phyloP scores from a whole-genome alignment of 1,140 invertebrate genomes.

The Ridgeia piscesae region DNA sequence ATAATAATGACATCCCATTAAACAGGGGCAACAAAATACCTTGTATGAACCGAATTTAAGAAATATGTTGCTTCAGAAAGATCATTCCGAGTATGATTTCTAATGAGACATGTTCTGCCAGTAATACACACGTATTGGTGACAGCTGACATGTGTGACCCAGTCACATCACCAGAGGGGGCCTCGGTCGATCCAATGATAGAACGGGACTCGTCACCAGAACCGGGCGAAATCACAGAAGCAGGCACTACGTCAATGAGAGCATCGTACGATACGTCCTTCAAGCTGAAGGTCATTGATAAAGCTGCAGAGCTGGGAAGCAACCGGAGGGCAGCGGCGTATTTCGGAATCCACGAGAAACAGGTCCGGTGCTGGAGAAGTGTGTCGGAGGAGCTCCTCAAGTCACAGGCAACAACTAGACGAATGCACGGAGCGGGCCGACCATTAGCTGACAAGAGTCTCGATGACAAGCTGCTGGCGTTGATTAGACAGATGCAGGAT shows the following conservation, averaged over 20 bases:
- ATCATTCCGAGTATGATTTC: background rate
- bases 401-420: background rate
- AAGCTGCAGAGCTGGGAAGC: background rate
- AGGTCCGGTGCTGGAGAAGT: background rate
- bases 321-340: background rate
- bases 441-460: background rate
- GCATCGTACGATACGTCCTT: background rate
- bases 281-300: constrained; percentile 8
- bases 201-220: background rate
- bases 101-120: background rate
- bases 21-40: background rate
- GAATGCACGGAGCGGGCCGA: background rate
- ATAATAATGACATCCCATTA: background rate
- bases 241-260: background rate
- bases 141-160: background rate
- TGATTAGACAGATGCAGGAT: background rate
- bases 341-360: background rate
- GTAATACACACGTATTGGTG: background rate
- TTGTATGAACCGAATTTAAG: background rate
- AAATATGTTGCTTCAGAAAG: background rate
- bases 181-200: background rate
- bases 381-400: background rate
- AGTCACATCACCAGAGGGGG: background rate
- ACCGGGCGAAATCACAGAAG: background rate
- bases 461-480: background rate